Evolutionary conservation across 2,113 vertebrate species (phyloP).

Genomic region (Solea solea): DNA sequence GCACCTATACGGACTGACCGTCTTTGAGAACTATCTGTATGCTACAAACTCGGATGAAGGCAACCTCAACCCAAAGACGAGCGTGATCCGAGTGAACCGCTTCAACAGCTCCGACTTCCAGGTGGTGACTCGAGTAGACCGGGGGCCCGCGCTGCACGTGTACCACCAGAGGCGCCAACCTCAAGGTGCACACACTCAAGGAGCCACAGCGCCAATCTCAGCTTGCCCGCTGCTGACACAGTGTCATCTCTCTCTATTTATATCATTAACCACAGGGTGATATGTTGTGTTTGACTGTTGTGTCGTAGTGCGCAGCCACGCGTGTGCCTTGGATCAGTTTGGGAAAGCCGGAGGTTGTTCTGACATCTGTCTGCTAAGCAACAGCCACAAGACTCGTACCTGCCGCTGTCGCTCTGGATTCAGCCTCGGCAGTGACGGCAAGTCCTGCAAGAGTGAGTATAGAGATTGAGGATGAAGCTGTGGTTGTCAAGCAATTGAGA

Average conservation of each 20-base stretch:
- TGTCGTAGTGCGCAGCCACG: slow-evolving; percentile 91
- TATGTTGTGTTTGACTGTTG: not conserved
- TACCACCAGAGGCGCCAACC: slow-evolving; percentile 97
- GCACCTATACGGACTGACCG: slow-evolving; percentile 92
- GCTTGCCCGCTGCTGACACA: not conserved
- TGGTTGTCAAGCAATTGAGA: not conserved
- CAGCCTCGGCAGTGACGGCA: slow-evolving; percentile 94
- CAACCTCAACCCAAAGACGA: slow-evolving; percentile 95
- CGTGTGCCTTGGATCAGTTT: slow-evolving; percentile 90
- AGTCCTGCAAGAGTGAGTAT: slow-evolving; percentile 95
- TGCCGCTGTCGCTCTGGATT: slow-evolving; percentile 96
- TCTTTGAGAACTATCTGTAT: slow-evolving; percentile 97
- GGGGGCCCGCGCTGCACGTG: slow-evolving; percentile 92
- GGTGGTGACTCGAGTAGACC: slow-evolving; percentile 92
- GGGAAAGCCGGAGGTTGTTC: slow-evolving; percentile 95
- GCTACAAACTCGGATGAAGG: slow-evolving; percentile 96
- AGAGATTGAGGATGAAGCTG: not conserved
- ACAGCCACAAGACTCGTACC: slow-evolving; percentile 94
- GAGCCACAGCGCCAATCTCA: not conserved
- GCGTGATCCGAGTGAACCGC: slow-evolving; percentile 94
- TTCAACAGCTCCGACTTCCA: slow-evolving; percentile 97
- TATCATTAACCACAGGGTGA: no score
- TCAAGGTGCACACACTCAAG: slow-evolving; percentile 81
- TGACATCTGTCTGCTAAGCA: slow-evolving; percentile 94
- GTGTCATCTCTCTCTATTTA: no score